Base-by-base conservation (phyloP, 1,140 invertebrate species). In the Chionoecetes opilio region DNA sequence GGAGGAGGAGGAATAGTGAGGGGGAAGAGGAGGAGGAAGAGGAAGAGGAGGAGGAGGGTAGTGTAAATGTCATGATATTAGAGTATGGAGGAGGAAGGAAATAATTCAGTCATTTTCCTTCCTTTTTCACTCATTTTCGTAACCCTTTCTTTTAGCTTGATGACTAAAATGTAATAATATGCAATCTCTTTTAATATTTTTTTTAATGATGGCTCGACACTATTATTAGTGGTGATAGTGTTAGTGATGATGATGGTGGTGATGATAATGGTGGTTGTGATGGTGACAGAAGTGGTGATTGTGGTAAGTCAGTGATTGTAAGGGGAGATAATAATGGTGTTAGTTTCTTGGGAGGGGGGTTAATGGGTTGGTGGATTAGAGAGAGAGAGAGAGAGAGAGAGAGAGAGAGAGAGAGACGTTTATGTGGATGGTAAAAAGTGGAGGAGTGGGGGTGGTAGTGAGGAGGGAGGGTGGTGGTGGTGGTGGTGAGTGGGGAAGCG, bases 241-340 rank as follows among this genome's bases (percentile, higher is more conserved):
- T 2, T 89, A 46, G 88, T 90, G 29, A 46, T 35, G 31, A 6
- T 17, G n/a, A 26, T 8, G 26, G 63, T n/a, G 6, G 26, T 75
- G 21, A 26, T 75, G 63, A 75, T 75, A 9, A 21, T 87, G 86
- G 34, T 86, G 32, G 84, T 86, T 11, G 84, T 86, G 84, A 31
- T 86, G 8, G 85, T 87, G 38, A n/a, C 46, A 3, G 88, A 11
- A 41, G 46, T 35, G 85, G 29, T 3, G 6, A 26, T 6, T 17
- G 63, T n/a, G 21, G 63, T 75, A n/a, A 26, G 63, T 5, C 3
- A n/a, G n/a, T 88, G 37, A 31, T 90, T 6, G 38, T 8, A 41
- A 46, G 34, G 38, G 35, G 37, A 41, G 37, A 29, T 90, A 41
- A 29, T 90, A 38, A 38, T 90, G 88, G 31, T 38, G 88, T 37